Evolutionary conservation across 2,797 vertebrate species (phyloP).

Genomic region (Pipistrellus pipistrellus): DNA sequence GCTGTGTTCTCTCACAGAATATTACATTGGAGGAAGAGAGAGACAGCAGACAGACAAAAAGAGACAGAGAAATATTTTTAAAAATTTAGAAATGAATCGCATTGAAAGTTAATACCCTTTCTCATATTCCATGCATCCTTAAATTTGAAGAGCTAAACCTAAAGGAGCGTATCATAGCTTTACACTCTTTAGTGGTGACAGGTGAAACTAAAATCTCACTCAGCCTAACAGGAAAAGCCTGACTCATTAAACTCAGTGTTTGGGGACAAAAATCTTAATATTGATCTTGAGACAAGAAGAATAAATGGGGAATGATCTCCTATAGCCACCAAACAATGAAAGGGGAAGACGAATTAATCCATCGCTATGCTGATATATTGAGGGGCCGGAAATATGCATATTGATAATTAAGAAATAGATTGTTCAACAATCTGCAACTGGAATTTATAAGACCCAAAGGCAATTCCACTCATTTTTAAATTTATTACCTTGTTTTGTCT

Average conservation of each 20-base stretch:
- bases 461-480: neutral
- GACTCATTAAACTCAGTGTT: constrained; percentile 53
- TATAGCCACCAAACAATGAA: neutral
- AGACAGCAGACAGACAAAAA: neutral
- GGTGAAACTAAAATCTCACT: constrained; percentile 55
- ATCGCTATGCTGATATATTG: neutral
- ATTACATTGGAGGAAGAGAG: neutral
- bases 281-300: neutral
- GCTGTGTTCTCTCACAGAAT: neutral
- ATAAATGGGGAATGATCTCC: neutral
- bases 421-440: neutral
- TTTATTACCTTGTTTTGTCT: constrained; percentile 27
- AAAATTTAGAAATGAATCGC: constrained; percentile 37
- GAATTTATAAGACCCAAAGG: neutral
- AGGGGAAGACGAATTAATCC: constrained; percentile 2
- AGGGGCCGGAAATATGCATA: neutral
- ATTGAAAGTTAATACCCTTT: constrained; percentile 17
- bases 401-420: constrained; percentile 7
- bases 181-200: neutral
- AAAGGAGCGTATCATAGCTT: neutral
- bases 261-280: constrained; percentile 3
- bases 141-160: constrained; percentile 3
- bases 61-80: neutral
- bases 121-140: constrained; percentile 10
- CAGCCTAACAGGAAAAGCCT: constrained; percentile 45